Conservation (phyloP, 2,113 vertebrate genomes). For the Piaya cayana region DNA sequence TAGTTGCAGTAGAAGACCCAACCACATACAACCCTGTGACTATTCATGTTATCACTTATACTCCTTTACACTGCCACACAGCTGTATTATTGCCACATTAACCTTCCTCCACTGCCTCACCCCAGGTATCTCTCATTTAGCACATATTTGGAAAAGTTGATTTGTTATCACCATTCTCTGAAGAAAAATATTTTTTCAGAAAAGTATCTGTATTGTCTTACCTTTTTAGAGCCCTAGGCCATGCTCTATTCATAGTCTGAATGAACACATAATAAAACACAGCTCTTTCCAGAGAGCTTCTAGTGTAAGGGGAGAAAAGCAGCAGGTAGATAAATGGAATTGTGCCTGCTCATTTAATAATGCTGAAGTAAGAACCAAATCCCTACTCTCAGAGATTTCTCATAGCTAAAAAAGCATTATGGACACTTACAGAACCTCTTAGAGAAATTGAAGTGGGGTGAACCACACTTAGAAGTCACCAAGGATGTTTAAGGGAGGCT, state of each 20-base stretch:
- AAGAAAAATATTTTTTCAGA: neutral
- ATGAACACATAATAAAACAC: neutral
- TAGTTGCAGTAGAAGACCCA: neutral
- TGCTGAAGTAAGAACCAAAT: neutral
- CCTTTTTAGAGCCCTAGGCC: neutral
- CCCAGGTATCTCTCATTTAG: neutral
- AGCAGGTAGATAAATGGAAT: neutral
- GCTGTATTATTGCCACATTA: neutral
- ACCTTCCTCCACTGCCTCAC: neutral
- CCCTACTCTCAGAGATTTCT: neutral
- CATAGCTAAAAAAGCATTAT: too few species aligned
- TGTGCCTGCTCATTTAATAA: neutral
- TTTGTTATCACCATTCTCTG: neutral
- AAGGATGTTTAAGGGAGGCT: neutral
- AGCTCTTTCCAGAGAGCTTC: neutral
- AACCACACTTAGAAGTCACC: neutral
- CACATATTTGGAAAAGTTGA: neutral
- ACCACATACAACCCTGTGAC: neutral
- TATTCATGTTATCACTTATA: neutral
- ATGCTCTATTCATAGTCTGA: rapidly evolving
- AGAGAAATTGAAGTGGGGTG: neutral
- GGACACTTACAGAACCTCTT: neutral
- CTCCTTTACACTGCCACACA: neutral
- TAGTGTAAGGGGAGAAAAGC: neutral
- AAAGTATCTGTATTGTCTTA: neutral